Evolutionary conservation across 2,888 invertebrate species (phyloP).

Genomic region (Sphaerophoria rueppellii): DNA sequence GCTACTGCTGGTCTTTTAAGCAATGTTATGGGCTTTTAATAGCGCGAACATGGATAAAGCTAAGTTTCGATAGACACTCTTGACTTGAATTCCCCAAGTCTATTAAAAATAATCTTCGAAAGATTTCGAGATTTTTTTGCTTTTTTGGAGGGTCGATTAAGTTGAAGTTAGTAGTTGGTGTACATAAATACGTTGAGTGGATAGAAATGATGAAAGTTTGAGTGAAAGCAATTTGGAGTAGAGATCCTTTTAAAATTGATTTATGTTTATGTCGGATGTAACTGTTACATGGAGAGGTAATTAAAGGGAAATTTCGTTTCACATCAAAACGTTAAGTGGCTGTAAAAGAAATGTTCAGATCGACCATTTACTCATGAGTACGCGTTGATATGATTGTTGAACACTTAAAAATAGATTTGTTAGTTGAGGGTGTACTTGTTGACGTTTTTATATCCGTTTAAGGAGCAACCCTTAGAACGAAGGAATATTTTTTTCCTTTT

Average conservation of each 20-base stretch:
- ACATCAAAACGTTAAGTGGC: neutral
- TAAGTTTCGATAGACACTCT: slow-evolving; percentile 38
- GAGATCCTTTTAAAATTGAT: neutral
- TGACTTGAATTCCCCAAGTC: slow-evolving; percentile 15
- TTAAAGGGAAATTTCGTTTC: neutral
- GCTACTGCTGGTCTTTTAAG: slow-evolving; percentile 34
- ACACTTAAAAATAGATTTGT: too few species aligned
- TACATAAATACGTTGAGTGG: neutral
- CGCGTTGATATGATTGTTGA: too few species aligned
- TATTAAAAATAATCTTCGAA: slow-evolving; percentile 44
- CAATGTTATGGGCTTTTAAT: slow-evolving; percentile 53
- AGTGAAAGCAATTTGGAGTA: neutral
- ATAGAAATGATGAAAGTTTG: neutral
- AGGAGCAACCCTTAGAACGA: too few species aligned
- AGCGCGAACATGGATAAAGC: slow-evolving; percentile 41
- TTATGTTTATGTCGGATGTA: neutral
- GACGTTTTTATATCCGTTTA: too few species aligned
- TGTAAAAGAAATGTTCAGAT: neutral
- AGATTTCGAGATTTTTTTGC: neutral
- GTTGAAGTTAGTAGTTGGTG: neutral
- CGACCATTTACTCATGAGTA: too few species aligned
- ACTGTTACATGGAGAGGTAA: neutral
- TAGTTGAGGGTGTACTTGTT: too few species aligned
- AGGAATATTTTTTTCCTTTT: too few species aligned
- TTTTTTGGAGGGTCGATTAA: neutral